Evolutionary conservation across 2,888 invertebrate species (phyloP), one percentile per base, ranked within the genome.

Genomic region (Papilio demoleus): DNA sequence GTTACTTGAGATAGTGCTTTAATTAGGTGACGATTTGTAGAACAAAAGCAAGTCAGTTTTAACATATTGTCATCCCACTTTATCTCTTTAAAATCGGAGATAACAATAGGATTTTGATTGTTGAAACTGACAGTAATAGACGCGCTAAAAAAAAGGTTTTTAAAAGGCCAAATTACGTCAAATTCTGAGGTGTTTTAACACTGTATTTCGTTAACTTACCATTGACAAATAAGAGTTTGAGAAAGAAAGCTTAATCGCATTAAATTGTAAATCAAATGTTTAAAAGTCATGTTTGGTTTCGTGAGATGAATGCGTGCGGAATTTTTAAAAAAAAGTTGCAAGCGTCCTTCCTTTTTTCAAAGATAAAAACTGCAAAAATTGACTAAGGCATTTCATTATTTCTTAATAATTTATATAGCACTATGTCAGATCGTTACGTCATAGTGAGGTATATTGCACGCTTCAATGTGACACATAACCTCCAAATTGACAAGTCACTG

Each of bases 331-430:
- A 45, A 42, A 17, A 17, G 1, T 45, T 47, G 22, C 5, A 47
- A 17, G 17, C 12, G 42, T 17, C n/a, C 17, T 5, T 42, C 17
- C 22, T 0, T 47, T 11, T 42, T 42, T 45, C 11, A 19, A 45
- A 19, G 17, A 70, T 42, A 62, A 67, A 63, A 65, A 63, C 65
- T 60, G 71, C 65, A 71, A 71, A 61, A 73, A 77, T 76, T 77
- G 77, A 76, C 76, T 61, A 80, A 78, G 78, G 79, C 80, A 77
- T 75, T 76, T 75, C 14, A 45, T 64, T 68, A 19, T 40, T 62
- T 34, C 60, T 59, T 69, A 67, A 27, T 50, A 62, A 67, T 68
- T 42, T 68, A 65, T 70, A 68, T 56, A 70, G 70, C 70, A 62
- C 67, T 72, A 53, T 31, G 6, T 62, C 59, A 70, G 42, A 70